Conservation (phyloP, 2,888 invertebrate species). For the Drosophila eohydei region DNA sequence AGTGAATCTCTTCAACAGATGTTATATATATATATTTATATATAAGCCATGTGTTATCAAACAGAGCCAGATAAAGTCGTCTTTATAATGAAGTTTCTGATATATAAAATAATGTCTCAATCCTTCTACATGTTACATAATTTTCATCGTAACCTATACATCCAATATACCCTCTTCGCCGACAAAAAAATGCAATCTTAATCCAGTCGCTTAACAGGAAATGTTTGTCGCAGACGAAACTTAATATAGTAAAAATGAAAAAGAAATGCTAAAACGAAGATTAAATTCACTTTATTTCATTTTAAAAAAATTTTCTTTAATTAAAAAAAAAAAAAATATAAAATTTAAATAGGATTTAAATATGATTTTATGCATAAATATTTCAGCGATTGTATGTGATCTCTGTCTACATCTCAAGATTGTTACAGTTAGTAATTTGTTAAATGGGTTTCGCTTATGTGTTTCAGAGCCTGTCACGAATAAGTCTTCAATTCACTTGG, state of each 20-base stretch:
- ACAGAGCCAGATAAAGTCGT: neutral
- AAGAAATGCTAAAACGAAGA: neutral
- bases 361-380: too few relatives aligned
- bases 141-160: too few relatives aligned
- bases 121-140: neutral
- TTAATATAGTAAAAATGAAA: constrained; percentile 34
- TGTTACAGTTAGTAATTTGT: too few relatives aligned
- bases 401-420: too few relatives aligned
- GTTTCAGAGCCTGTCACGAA: too few relatives aligned
- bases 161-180: neutral
- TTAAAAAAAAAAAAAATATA: neutral
- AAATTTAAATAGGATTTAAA: too few relatives aligned
- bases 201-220: constrained; percentile 62
- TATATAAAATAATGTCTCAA: neutral
- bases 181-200: constrained; percentile 72
- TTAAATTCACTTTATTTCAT: constrained; percentile 13
- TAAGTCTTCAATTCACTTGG: neutral
- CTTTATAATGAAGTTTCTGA: neutral
- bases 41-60: neutral
- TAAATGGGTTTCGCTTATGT: too few relatives aligned
- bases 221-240: constrained; percentile 49
- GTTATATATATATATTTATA: neutral
- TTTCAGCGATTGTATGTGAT: too few relatives aligned
- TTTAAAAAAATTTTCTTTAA: neutral
- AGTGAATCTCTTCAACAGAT: neutral